These are phyloP conservation scores for Siphonodentalium dalli DNA, from an alignment of 2,888 invertebrate species.

Conservation along the genomic window DNA sequence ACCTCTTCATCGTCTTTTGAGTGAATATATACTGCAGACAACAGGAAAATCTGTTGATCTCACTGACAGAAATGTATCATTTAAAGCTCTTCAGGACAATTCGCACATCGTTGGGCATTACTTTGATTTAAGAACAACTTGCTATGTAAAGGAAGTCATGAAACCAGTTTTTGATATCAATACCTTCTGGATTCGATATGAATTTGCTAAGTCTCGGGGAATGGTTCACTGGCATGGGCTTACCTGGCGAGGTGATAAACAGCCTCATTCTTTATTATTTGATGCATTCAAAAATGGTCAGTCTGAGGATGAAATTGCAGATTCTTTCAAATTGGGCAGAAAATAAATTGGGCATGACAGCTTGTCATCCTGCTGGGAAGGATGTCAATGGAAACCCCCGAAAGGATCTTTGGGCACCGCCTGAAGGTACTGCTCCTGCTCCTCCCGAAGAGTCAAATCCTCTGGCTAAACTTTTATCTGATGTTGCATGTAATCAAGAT, in stretches of 20 bases:
- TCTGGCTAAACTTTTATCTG: conserved; percentile 31
- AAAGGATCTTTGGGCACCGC: conserved; percentile 38
- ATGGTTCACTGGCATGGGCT: conserved; percentile 33
- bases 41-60: conserved; percentile 1
- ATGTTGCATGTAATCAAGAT: conserved; percentile 30
- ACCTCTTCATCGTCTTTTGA: conserved; percentile 10
- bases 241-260: conserved; percentile 25
- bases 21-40: conserved; percentile 2
- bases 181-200: conserved; percentile 30
- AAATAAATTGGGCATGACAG: conserved; percentile 11
- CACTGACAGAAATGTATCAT: conserved; percentile 2
- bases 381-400: conserved; percentile 24
- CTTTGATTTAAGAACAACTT: conserved; percentile 26
- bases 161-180: conserved; percentile 28
- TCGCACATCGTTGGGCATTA: conserved; percentile 26
- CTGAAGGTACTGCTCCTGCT: conserved; percentile 31
- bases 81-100: conserved; percentile 19
- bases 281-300: conserved; percentile 17
- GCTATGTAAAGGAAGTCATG: conserved; percentile 26
- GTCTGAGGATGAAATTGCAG: not conserved
- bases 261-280: conserved; percentile 25
- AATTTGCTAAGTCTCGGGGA: conserved; percentile 26
- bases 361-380: conserved; percentile 31
- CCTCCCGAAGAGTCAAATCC: conserved; percentile 35
- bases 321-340: conserved; percentile 6